Base-by-base conservation (phyloP, 2,888 invertebrate genomes). In the Schizotus pectinicornis region DNA sequence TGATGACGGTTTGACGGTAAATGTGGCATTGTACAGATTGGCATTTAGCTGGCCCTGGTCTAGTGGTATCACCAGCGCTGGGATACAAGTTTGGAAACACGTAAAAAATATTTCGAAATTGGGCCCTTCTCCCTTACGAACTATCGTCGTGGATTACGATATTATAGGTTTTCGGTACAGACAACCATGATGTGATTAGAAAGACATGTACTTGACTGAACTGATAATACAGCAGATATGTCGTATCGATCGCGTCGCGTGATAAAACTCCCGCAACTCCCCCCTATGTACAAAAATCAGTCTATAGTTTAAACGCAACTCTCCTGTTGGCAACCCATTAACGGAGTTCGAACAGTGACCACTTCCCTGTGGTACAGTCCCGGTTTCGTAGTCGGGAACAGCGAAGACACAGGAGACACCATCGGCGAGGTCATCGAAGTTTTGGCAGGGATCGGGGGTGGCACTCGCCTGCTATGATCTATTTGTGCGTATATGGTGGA, bases 401-500 rank as follows among this genome's bases (percentile, higher is more conserved):
- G 70, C 31, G 76, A 73, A 9, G 80, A 71, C 43, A 75, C 78
- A 34, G 81, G 80, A 33, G 83, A 82, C 50, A 82, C 76, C 61
- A 82, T 77, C 45, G 81, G 80, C 59, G 81, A 81, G 60, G 79
- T 79, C 63, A 79, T 76, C 63, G 78, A 76, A 49, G 74, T 74
- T 58, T 76, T 75, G 54, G 70, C 64, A 32, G 71, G 65, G 55
- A 66, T 43, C 6, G 77, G 45, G 55, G 63, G 73, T 38, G 78
- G 78, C 9, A 81, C 79, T 68, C 84, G 81, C 65, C 85, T 84
- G 68, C 82, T 84, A 74, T 88, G 88, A 79, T 89, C 89, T 78
- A 89, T 89, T 81, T 89, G 88, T 59, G 89, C 89, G 78, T 89
- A 89, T 74, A 89, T 86, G 70, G 88, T 88, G 49, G 88, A 84